Evolutionary conservation across 2,797 vertebrate genomes (phyloP), one percentile per base, ranked within the genome.

Genomic region (Phrynocephalus guinanensis): DNA sequence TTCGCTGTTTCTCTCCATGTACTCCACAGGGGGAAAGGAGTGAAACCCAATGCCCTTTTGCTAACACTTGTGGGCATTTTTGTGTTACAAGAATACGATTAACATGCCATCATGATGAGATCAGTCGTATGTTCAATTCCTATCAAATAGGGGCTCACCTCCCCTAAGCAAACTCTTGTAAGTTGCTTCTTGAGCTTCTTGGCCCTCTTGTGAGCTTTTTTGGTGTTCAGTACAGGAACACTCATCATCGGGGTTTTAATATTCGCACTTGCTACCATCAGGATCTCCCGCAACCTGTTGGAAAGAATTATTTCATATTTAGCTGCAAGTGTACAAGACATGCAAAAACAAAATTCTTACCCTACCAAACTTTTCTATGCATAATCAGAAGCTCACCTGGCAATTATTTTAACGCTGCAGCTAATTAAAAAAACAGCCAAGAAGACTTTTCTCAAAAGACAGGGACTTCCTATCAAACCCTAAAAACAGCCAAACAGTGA

Each of bases 171-270:
- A 82, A 99, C 98, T 33, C 97, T 97, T 22, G 97, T 97, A 67
- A 99, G 97, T 70, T 96, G 95, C 91, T 98, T 99, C 85, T 97
- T 97, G 38, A 99, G 97, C 0, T 79, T 96, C 68, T 97, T 98
- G 56, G 97, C 98, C 63, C 90, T 98, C 93, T 97, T 98, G 92
- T 98, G 83, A 26, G 98, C 98, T 79, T 95, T 98, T 95, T 94
- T 98, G 94, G 91, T 98, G 93, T 88, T 96, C 10, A 98, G 82
- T 85, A 99, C 98, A 0, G 99, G 99, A 82, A 99, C 96, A 0
- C 98, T 98, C 99, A 99, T 99, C 96, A 97, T 99, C 1, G 99
- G 99, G 0, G 99, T 99, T 96, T 99, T 99, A 92, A 99, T 99
- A 82, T 97, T 98, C 85, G 97, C 95, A 44, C 97, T 98, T 86